Conservation (phyloP, 2,888 invertebrate species). For the Eupithecia abbreviata region DNA sequence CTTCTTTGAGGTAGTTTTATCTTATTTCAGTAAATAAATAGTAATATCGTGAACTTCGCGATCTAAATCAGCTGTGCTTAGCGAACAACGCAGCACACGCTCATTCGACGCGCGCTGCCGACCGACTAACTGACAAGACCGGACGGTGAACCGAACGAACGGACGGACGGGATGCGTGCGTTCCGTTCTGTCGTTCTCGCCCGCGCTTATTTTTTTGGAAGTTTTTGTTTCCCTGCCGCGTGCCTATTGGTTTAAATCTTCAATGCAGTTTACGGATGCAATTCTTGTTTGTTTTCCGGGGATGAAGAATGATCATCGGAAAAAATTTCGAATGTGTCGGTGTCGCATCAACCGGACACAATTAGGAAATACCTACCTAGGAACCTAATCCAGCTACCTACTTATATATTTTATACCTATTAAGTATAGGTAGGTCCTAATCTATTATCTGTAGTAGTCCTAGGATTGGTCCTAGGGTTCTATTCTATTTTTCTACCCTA, state of each 20-base stretch:
- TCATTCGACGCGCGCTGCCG: slow-evolving; percentile 58
- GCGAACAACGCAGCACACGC: slow-evolving; percentile 54
- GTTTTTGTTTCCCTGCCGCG: slow-evolving; percentile 22
- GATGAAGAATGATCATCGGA: neutral
- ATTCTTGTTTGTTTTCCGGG: slow-evolving; percentile 2
- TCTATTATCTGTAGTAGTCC: too few relatives aligned
- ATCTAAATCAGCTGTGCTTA: slow-evolving; percentile 65
- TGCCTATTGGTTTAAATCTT: slow-evolving; percentile 21
- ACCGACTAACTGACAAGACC: slow-evolving; percentile 68
- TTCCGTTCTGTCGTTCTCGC: slow-evolving; percentile 46
- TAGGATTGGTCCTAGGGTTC: too few relatives aligned
- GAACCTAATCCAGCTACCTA: neutral
- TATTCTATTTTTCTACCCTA: too few relatives aligned
- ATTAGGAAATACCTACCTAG: neutral
- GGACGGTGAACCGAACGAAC: neutral
- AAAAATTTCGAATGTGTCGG: neutral
- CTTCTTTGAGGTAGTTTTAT: slow-evolving; percentile 48
- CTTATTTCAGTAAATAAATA: slow-evolving; percentile 53
- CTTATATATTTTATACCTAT: too few relatives aligned
- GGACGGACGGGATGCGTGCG: slow-evolving; percentile 42
- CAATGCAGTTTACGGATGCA: slow-evolving; percentile 5
- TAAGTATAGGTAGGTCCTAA: too few relatives aligned
- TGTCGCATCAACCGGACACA: neutral
- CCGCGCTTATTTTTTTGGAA: slow-evolving; percentile 52
- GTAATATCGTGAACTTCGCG: slow-evolving; percentile 62